Conservation (phyloP, 1,140 invertebrate species). For the Frieseomelitta varia region DNA sequence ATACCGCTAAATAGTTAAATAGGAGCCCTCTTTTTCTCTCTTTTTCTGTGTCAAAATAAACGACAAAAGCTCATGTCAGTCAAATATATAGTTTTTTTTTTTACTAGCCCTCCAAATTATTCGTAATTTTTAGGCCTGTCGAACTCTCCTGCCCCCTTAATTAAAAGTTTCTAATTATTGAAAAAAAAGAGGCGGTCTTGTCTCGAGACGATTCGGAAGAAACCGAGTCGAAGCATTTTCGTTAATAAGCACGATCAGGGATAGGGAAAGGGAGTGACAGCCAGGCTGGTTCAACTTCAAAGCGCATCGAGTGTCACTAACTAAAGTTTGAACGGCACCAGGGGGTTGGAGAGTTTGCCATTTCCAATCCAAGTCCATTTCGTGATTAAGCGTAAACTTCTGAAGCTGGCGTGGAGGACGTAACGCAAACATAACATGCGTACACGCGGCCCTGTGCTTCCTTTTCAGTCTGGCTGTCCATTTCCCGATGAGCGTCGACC, state of each 20-base stretch:
- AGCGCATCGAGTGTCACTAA: slow-evolving; percentile 77
- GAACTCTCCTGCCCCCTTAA: too few relatives aligned
- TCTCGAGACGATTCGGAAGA: background rate
- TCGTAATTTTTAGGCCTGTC: too few relatives aligned
- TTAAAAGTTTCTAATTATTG: background rate
- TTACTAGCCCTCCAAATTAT: too few relatives aligned
- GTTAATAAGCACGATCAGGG: slow-evolving; percentile 79
- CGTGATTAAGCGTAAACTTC: slow-evolving; percentile 81
- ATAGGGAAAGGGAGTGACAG: slow-evolving; percentile 49
- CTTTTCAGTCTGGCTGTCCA: slow-evolving; percentile 56
- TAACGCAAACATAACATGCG: slow-evolving; percentile 69
- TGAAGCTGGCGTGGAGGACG: slow-evolving; percentile 73
- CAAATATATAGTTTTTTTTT: too few relatives aligned
- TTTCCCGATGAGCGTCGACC: slow-evolving; percentile 17
- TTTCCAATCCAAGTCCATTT: slow-evolving; percentile 80
- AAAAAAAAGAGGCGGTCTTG: background rate
- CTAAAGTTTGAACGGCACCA: slow-evolving; percentile 70
- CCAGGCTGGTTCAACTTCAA: slow-evolving; percentile 75
- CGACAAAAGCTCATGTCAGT: too few relatives aligned
- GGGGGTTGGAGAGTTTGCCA: slow-evolving; percentile 70
- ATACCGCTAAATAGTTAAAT: too few relatives aligned
- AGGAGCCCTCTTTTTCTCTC: too few relatives aligned
- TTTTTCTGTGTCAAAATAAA: too few relatives aligned
- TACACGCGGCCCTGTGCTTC: slow-evolving; percentile 36
- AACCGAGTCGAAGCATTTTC: slow-evolving; percentile 59